Evolutionary conservation across 2,113 vertebrate genomes (phyloP).

Genomic region (Lynx canadensis): DNA sequence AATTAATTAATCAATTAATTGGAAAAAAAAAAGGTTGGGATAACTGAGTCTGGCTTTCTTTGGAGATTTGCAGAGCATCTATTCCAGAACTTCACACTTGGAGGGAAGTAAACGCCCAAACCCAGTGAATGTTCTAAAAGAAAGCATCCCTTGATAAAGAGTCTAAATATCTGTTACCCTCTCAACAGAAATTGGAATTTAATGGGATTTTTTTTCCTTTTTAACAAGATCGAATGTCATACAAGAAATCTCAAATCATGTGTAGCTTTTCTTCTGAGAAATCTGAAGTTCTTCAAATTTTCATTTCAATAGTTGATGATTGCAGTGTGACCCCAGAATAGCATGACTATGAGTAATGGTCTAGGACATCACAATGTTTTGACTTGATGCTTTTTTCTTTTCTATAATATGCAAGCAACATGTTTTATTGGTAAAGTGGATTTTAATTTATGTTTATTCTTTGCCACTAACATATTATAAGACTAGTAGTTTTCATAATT

Average conservation of each 20-base stretch:
- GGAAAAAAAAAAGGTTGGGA: neutral
- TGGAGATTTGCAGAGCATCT: conserved; percentile 17
- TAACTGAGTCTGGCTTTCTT: conserved; percentile 7
- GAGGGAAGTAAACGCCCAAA: neutral
- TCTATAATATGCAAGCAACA: conserved; percentile 43
- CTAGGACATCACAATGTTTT: conserved; percentile 5
- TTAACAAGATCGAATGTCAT: neutral
- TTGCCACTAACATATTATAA: conserved; percentile 60
- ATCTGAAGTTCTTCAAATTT: neutral
- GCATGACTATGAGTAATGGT: neutral
- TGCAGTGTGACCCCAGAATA: neutral
- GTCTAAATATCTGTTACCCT: neutral
- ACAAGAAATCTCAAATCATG: neutral
- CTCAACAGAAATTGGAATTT: neutral
- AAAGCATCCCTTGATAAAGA: neutral
- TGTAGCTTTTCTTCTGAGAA: neutral
- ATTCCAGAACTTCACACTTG: conserved; percentile 46
- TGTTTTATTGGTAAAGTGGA: conserved; percentile 68
- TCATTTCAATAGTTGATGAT: neutral
- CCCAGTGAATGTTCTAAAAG: neutral
- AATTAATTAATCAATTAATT: too few species aligned
- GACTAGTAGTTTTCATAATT: conserved; percentile 74
- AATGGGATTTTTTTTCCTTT: neutral
- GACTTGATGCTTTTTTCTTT: conserved; percentile 20
- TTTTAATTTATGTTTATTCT: conserved; percentile 77